Evolutionary conservation across 2,888 invertebrate species (phyloP), one percentile per base, ranked within the genome.

Genomic region (Synergus laeviventris): DNA sequence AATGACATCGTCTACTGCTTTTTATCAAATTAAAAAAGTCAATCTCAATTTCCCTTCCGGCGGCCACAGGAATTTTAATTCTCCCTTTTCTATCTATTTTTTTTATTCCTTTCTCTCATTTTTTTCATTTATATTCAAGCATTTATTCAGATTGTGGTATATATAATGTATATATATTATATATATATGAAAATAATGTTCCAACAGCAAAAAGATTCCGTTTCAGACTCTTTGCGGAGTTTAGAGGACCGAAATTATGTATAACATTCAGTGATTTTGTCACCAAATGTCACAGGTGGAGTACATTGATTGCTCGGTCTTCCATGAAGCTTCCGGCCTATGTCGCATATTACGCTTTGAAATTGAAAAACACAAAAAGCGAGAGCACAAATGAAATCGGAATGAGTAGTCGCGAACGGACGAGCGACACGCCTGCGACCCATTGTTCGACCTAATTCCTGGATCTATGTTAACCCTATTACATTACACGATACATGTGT

Each of bases 281-380:
- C 49, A 70, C 70, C 45, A 77, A 81, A 75, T 77, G 75, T 60
- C 60, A 60, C 73, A 76, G 74, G 78, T 81, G 74, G 78, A 76
- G 75, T 77, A 77, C 77, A 78, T 86, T 86, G 86, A 87, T 88
- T 86, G 87, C 86, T 87, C 86, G 83, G 83, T 87, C 87, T 88
- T 88, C 86, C 86, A 85, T 87, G 84, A 84, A 87, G 85, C 87
- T 88, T 88, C 88, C 88, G 86, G 87, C 86, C 86, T 85, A 86
- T 84, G 84, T 84, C 83, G 81, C 84, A 84, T 85, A 84, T 84
- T 81, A 80, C 81, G 81, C 82, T 84, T 85, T 84, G 80, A 75
- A 84, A 85, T 83, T 83, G 79, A 82, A 79, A 84, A 79, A 73
- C 73, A 77, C 61, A 77, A 75, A 64, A 66, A 61, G 77, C 74